phyloP scores from a whole-genome alignment of 1,140 invertebrate species.

The Marisa cornuarietis region DNA sequence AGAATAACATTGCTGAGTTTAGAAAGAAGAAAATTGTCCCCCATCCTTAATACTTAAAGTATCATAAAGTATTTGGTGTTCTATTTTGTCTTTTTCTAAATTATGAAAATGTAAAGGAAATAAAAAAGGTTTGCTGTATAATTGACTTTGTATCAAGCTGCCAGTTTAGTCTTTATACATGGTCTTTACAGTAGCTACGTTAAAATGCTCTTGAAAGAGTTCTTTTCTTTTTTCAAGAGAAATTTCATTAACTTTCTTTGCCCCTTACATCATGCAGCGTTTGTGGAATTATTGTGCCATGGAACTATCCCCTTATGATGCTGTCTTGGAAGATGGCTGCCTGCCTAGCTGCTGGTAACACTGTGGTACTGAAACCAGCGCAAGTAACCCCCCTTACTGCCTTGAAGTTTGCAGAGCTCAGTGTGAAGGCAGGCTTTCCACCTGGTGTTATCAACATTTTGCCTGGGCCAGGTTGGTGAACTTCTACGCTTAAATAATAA shows the following conservation, averaged over 20 bases:
- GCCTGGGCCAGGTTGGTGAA: conserved; percentile 76
- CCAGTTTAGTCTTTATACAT: too few species aligned
- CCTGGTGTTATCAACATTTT: conserved; percentile 94
- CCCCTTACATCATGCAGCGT: conserved; percentile 62
- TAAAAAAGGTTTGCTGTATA: background rate
- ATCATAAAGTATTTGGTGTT: too few species aligned
- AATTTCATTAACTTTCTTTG: background rate
- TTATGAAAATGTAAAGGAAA: too few species aligned
- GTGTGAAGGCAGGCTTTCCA: conserved; percentile 87
- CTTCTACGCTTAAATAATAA: too few species aligned
- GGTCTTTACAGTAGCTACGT: too few species aligned
- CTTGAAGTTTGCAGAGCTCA: conserved; percentile 91
- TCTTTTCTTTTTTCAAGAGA: background rate
- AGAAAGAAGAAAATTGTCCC: too few species aligned
- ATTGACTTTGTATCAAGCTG: background rate
- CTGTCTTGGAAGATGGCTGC: conserved; percentile 73
- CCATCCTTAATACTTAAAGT: too few species aligned
- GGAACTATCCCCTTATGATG: conserved; percentile 73
- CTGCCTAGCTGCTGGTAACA: conserved; percentile 74
- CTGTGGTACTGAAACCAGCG: conserved; percentile 75
- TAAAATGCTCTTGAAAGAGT: background rate
- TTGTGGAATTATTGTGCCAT: conserved; percentile 74
- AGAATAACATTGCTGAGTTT: too few species aligned
- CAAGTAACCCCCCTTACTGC: conserved; percentile 82
- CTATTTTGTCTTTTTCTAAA: too few species aligned